Base-by-base conservation (phyloP, 2,797 vertebrate genomes). In the Hippocampus kuda region DNA sequence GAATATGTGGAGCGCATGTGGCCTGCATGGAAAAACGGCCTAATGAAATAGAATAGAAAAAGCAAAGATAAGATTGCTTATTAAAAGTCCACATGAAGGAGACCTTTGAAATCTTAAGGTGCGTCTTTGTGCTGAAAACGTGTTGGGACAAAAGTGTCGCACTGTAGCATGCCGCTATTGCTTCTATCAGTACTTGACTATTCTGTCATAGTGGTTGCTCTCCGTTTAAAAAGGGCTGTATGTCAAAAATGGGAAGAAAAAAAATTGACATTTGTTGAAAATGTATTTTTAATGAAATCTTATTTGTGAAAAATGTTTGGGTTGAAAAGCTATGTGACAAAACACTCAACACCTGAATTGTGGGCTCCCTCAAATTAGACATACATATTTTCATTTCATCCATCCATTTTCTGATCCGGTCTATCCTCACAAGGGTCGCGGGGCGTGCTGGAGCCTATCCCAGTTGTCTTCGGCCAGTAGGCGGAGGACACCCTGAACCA, bases 1-100 rank as follows among this genome's bases (percentile, higher is more conserved):
- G 77, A 85, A 38, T 88, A 88, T 84, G 78, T 70, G 78, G 81
- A 82, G 85, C 79, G 72, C 79, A 74, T 84, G 86, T 79, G 84
- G 79, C 80, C 76, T 74, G 84, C 84, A 89, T 88, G 80, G 81
- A 82, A 86, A 88, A 84, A 27, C 34, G 72, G 73, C 66, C 76
- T 76, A 67, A 53, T 79, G 82, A 78, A 88, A 86, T 72, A 38
- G 81, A 48, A 65, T 27, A 49, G 44, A 67, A 57, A 24, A 42
- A n/a, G 53, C 34, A 18, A 15, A 78, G 87, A 88, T 88, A 86
- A 86, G 81, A 79, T 79, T 77, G 72, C 81, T 81, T 83, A 88
- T 86, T 86, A 85, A 86, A 88, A 87, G 77, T 73, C 75, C 74
- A 75, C 5, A 51, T 71, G 74, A 80, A 81, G 80, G 76, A 75